A percentile compares a stretch with the other conserved stretches of the same genome.
Conservation (phyloP, 2,888 invertebrate genomes). For the Caenorhabditis sp. region DNA sequence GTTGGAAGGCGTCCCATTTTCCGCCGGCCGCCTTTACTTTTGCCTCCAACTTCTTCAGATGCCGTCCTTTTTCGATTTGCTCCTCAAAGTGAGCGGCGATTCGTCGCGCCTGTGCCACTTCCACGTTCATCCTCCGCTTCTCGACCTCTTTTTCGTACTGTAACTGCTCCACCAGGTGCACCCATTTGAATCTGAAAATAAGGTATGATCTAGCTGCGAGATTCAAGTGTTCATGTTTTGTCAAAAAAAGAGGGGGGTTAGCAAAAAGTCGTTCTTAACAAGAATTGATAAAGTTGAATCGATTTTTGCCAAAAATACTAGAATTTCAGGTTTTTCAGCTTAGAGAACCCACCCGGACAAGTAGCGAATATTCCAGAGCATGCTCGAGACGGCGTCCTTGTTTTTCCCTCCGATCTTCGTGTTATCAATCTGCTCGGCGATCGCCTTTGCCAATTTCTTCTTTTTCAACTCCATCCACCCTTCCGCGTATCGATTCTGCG, state of each 20-base stretch:
- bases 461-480: constrained; percentile 78
- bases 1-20: constrained; percentile 72
- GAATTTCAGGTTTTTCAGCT: neutral
- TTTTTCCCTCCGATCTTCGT: constrained; percentile 88
- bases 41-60: constrained; percentile 76
- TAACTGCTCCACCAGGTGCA: constrained; percentile 92
- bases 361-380: constrained; percentile 96
- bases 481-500: constrained; percentile 65
- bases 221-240: neutral
- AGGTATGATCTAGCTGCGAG: too few relatives aligned
- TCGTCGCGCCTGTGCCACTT: constrained; percentile 85
- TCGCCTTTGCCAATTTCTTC: constrained; percentile 85
- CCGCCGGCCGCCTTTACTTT: constrained; percentile 75
- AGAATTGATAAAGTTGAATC: too few relatives aligned
- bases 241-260: too few relatives aligned
- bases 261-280: too few relatives aligned
- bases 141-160: constrained; percentile 92
- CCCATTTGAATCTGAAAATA: constrained; percentile 91
- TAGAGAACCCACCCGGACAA: constrained; percentile 84
- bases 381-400: constrained; percentile 89
- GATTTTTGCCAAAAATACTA: neutral
- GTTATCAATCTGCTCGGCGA: constrained; percentile 90
- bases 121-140: constrained; percentile 84
- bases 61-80: constrained; percentile 79
- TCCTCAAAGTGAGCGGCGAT: constrained; percentile 90